Evolutionary conservation across 2,888 invertebrate species (phyloP).

Genomic region (Diaphora mendica): DNA sequence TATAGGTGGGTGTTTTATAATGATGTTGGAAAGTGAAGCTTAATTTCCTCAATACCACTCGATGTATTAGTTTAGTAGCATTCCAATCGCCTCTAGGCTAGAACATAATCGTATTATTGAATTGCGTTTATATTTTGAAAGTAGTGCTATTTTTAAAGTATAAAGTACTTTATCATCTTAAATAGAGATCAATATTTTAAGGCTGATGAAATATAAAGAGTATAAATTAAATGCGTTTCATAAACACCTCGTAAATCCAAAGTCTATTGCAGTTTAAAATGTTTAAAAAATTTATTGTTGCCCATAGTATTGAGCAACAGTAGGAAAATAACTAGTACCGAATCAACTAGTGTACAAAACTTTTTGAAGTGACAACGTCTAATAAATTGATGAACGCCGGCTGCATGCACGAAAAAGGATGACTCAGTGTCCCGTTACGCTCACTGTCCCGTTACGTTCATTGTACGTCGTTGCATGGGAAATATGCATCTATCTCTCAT

Average conservation of each 20-base stretch:
- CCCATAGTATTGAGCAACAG: conserved; percentile 4
- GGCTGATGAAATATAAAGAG: conserved; percentile 7
- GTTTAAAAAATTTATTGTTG: conserved; percentile 6
- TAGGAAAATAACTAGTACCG: neutral
- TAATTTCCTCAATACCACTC: neutral
- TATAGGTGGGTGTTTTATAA: neutral
- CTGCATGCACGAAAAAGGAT: too few species aligned
- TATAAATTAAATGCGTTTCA: conserved; percentile 17
- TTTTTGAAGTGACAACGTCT: too few species aligned
- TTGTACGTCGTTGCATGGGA: too few species aligned
- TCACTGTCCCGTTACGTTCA: too few species aligned
- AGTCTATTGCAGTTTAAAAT: neutral
- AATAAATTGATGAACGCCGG: too few species aligned
- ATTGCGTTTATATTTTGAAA: neutral
- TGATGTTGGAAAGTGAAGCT: neutral
- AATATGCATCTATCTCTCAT: too few species aligned
- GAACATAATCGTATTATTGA: neutral
- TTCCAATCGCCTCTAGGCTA: neutral
- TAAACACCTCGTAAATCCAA: conserved; percentile 18
- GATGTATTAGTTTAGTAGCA: neutral
- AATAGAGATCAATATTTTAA: neutral
- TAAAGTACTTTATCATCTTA: neutral
- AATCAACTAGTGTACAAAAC: conserved; percentile 5
- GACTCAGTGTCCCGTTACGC: too few species aligned
- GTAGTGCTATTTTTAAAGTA: neutral